These are phyloP conservation scores for Cyprinella venusta DNA, from an alignment of 2,797 vertebrate species.

Conservation along the genomic window DNA sequence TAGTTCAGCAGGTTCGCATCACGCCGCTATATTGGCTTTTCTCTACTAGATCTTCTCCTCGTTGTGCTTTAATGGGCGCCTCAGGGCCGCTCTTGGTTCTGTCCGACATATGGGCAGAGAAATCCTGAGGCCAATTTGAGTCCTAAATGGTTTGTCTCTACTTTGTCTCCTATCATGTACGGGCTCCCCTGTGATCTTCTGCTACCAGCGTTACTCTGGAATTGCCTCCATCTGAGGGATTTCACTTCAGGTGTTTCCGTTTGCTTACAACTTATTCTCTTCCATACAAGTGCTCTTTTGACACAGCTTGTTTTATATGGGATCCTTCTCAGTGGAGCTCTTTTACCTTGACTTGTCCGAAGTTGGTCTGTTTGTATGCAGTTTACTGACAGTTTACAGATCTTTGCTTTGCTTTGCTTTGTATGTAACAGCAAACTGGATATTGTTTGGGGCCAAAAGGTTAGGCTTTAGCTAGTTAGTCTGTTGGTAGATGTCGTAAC, in stretches of 20 bases:
- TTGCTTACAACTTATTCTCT: constrained; percentile 19
- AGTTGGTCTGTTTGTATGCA: not conserved
- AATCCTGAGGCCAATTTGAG: constrained; percentile 82
- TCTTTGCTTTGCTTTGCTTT: constrained; percentile 25
- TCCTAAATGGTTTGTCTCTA: constrained; percentile 85
- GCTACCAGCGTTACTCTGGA: constrained; percentile 63
- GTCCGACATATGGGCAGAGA: constrained; percentile 76
- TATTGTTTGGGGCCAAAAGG: not conserved
- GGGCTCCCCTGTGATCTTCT: constrained; percentile 72
- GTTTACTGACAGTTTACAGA: constrained; percentile 18
- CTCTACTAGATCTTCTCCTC: constrained; percentile 69
- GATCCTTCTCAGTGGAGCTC: constrained; percentile 1
- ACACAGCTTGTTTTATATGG: constrained; percentile 15
- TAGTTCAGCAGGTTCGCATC: constrained; percentile 75
- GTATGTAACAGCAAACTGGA: not conserved
- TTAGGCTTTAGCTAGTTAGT: not conserved
- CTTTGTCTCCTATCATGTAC: constrained; percentile 77
- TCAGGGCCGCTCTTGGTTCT: constrained; percentile 73
- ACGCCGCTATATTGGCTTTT: constrained; percentile 75
- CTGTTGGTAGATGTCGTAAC: not conserved
- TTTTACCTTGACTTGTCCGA: constrained; percentile 23
- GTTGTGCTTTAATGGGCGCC: constrained; percentile 80
- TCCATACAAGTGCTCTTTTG: constrained; percentile 33
- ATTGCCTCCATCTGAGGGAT: constrained; percentile 65
- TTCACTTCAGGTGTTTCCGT: constrained; percentile 74